Conservation (phyloP, 2,797 vertebrate species). For the Hippocampus kuda region DNA sequence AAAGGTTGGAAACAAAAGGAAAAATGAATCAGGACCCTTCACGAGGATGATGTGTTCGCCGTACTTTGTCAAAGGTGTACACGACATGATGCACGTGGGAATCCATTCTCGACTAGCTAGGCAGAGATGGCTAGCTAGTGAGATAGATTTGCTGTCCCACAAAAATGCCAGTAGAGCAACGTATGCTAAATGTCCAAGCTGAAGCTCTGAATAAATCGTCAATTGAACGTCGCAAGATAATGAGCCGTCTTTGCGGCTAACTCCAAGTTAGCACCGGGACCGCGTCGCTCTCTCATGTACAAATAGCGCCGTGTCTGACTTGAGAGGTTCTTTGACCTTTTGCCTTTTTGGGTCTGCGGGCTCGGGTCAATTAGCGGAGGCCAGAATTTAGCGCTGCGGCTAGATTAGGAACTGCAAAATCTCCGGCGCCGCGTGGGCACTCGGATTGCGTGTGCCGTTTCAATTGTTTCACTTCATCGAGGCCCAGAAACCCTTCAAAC, state of each 20-base stretch:
- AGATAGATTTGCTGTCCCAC: no score
- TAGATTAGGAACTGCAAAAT: no score
- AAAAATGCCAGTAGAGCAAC: background rate
- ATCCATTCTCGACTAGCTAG: no score
- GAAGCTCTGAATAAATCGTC: background rate
- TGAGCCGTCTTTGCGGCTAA: background rate
- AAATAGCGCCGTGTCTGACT: conserved; percentile 33
- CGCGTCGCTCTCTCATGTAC: conserved; percentile 20
- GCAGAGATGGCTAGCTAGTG: no score
- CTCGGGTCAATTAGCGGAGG: no score
- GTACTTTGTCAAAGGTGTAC: background rate
- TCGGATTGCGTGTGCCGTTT: no score
- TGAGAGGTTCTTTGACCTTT: conserved; percentile 9
- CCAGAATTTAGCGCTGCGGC: no score
- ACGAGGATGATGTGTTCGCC: background rate
- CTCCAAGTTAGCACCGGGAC: background rate
- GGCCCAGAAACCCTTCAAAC: background rate
- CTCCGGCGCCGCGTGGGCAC: no score
- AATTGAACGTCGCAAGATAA: background rate
- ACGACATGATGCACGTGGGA: background rate
- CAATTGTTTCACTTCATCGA: no score
- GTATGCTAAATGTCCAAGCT: background rate
- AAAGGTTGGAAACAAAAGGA: conserved; percentile 2
- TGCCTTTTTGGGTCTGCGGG: conserved; percentile 3
- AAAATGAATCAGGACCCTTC: conserved; percentile 1